Evolutionary conservation across 2,797 vertebrate species (phyloP).

Genomic region (Crocodylus rhombifer): DNA sequence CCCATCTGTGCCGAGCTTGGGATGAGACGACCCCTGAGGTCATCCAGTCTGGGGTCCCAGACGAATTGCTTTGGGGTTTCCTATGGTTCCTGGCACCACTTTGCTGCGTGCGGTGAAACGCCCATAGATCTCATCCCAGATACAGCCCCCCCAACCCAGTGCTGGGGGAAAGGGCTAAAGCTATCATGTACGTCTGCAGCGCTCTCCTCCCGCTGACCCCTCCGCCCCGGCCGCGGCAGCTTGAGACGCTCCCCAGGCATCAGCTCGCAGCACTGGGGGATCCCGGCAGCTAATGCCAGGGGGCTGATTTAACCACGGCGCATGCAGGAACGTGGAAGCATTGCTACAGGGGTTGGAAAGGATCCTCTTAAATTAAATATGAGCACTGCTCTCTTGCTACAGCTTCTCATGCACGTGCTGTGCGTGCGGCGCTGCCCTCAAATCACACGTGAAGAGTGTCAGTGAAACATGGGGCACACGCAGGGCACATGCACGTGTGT

Average conservation of each 20-base stretch:
- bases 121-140: neutral
- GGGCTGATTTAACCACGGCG: neutral
- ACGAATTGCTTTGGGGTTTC: no score
- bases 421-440: neutral
- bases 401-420: conserved; percentile 34
- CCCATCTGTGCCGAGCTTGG: no score
- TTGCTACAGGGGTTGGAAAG: conserved; percentile 44
- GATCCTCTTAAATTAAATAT: conserved; percentile 54
- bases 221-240: neutral
- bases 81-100: no score
- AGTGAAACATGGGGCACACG: neutral
- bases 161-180: neutral
- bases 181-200: neutral
- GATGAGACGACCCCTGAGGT: no score
- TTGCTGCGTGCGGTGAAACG: no score
- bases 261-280: conserved; percentile 6
- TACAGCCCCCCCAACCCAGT: neutral
- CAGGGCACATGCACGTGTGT: neutral
- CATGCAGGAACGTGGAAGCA: neutral
- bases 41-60: no score
- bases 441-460: conserved; percentile 2
- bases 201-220: neutral
- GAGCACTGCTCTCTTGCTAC: neutral
- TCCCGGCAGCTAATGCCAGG: neutral
- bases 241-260: conserved; percentile 14